These are phyloP conservation scores for Engystomops pustulosus DNA, from an alignment of 2,113 vertebrate genomes.

Conservation along the genomic window DNA sequence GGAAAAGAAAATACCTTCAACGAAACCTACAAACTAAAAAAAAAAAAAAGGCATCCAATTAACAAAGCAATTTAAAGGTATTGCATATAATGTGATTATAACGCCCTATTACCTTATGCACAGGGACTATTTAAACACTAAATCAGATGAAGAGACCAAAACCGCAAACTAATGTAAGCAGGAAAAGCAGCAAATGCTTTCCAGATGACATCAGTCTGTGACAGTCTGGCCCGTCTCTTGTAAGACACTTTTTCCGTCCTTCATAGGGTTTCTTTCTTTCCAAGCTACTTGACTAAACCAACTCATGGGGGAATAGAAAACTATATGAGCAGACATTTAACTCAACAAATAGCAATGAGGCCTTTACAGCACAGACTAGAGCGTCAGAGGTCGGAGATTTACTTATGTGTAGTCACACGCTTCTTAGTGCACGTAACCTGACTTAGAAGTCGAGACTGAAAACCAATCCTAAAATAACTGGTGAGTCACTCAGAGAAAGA, in stretches of 20 bases:
- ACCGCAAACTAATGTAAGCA: slow-evolving; percentile 48
- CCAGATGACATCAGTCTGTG: slow-evolving; percentile 45
- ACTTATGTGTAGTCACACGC: slow-evolving; percentile 26
- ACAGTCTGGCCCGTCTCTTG: slow-evolving; percentile 27
- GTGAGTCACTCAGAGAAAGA: slow-evolving; percentile 28
- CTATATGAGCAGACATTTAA: slow-evolving; percentile 35
- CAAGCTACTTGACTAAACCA: slow-evolving; percentile 8
- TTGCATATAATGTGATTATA: slow-evolving; percentile 8
- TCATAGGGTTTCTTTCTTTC: slow-evolving; percentile 50
- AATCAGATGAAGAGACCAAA: slow-evolving; percentile 33
- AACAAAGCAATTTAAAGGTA: neutral
- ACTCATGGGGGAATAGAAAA: slow-evolving; percentile 29
- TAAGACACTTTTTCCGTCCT: slow-evolving; percentile 40
- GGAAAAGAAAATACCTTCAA: too few relatives aligned
- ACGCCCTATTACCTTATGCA: slow-evolving; percentile 22
- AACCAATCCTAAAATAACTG: slow-evolving; percentile 35
- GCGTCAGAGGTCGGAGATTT: slow-evolving; percentile 20
- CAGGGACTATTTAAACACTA: slow-evolving; percentile 25
- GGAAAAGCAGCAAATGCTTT: slow-evolving; percentile 47
- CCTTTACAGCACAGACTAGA: neutral
- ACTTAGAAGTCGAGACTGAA: slow-evolving; percentile 21
- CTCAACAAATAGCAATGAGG: neutral
- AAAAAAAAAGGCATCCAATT: neutral
- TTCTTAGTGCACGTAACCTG: neutral
- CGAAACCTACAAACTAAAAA: too few relatives aligned